phyloP scores from a whole-genome alignment of 2,113 vertebrate genomes.

The Otis tarda region DNA sequence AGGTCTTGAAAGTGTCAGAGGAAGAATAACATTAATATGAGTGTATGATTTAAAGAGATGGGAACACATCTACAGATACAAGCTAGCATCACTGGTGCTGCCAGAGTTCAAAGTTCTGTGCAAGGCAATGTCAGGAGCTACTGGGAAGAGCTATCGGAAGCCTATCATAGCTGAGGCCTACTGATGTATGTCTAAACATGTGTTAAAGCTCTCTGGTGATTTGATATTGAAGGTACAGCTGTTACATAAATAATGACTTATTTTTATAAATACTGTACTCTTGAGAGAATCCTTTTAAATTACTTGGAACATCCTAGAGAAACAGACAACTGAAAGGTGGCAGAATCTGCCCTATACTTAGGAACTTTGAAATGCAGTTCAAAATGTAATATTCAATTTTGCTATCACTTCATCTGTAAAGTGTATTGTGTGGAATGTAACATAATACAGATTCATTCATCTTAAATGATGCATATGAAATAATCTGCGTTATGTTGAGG shows the following conservation, averaged over 20 bases:
- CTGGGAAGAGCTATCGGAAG: neutral
- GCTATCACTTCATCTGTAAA: neutral
- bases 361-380: neutral
- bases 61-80: neutral
- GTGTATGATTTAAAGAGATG: neutral
- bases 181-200: neutral
- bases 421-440: neutral
- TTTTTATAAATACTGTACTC: neutral
- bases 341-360: neutral
- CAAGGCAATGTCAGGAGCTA: neutral
- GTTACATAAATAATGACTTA: neutral
- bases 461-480: constrained; percentile 30
- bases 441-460: constrained; percentile 34
- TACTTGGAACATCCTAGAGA: neutral
- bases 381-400: neutral
- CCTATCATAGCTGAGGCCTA: neutral
- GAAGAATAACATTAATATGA: constrained; percentile 30
- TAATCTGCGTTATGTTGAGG: neutral
- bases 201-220: neutral
- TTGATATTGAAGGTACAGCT: neutral
- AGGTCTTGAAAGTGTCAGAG: neutral
- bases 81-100: neutral
- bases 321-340: neutral
- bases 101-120: neutral
- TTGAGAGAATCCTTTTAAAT: neutral